Evolutionary conservation across 2,113 vertebrate species (phyloP).

Genomic region (Rynchops niger): DNA sequence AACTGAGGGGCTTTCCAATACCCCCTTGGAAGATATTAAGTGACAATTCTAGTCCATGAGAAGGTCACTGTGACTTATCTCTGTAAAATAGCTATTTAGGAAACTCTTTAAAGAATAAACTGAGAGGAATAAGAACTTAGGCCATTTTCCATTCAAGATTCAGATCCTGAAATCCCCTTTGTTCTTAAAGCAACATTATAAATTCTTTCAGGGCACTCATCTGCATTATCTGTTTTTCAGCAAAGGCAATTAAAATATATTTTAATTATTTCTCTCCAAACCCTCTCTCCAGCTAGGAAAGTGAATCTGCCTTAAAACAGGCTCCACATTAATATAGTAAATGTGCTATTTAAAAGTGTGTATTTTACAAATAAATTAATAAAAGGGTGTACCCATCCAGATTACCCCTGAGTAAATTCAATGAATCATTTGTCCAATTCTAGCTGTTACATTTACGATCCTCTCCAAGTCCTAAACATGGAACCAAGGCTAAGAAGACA

Average conservation of each 20-base stretch:
- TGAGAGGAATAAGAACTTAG: not conserved
- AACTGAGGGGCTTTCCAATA: not conserved
- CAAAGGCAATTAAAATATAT: not conserved
- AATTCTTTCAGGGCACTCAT: not conserved
- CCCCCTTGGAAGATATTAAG: not conserved
- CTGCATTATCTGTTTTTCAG: constrained; percentile 8
- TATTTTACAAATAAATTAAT: not conserved
- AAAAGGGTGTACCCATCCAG: not conserved
- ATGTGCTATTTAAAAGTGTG: not conserved
- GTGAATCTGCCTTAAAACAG: not conserved
- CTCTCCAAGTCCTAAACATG: not conserved
- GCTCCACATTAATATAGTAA: not conserved
- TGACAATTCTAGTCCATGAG: not conserved
- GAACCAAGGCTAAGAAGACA: not conserved
- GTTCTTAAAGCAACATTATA: not conserved
- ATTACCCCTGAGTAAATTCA: not conserved
- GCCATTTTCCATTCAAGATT: not conserved
- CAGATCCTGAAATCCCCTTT: not conserved
- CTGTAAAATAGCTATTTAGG: not conserved
- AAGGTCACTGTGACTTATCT: not conserved
- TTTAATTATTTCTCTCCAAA: not conserved
- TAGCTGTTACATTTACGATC: not conserved
- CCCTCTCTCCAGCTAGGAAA: not conserved
- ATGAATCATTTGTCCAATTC: not conserved
- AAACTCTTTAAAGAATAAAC: not conserved